phyloP scores from a whole-genome alignment of 1,140 invertebrate species.

The Protaetia brevitarsis region DNA sequence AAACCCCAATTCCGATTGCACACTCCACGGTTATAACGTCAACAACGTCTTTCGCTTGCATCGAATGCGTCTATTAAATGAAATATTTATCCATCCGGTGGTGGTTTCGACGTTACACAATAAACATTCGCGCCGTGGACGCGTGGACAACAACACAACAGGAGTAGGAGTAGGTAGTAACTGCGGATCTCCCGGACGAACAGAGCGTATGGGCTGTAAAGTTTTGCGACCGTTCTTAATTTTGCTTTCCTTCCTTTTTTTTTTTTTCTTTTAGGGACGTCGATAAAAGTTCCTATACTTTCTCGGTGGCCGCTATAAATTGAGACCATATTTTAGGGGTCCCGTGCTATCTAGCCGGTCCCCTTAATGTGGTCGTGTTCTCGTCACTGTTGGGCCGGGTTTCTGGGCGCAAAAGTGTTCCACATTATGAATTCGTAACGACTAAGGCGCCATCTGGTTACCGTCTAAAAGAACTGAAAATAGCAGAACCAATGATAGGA shows the following conservation, averaged over 20 bases:
- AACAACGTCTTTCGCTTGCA: too few relatives aligned
- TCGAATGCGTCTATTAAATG: slow-evolving; percentile 5
- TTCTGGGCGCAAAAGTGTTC: slow-evolving; percentile 5
- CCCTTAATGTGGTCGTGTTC: not conserved
- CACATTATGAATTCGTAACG: slow-evolving; percentile 9
- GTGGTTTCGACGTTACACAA: too few relatives aligned
- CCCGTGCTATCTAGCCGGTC: not conserved
- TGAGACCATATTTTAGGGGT: not conserved
- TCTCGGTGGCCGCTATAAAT: not conserved
- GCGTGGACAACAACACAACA: slow-evolving; percentile 8
- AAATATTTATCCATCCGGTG: not conserved
- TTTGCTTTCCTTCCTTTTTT: not conserved
- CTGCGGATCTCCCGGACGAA: not conserved
- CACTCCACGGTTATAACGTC: not conserved
- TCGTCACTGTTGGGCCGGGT: not conserved
- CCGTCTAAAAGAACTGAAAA: too few relatives aligned
- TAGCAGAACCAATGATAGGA: too few relatives aligned
- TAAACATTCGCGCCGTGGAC: not conserved
- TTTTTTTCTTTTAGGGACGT: not conserved
- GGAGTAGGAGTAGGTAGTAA: too few relatives aligned
- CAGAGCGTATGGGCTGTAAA: slow-evolving; percentile 3
- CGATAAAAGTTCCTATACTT: slow-evolving; percentile 5
- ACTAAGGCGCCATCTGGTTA: not conserved
- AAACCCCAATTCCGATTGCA: slow-evolving; percentile 7
- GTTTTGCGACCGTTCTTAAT: slow-evolving; percentile 13